Percentiles rank a stretch among this genome's conserved stretches.
Conservation (phyloP, 2,888 invertebrate species). For the Tachina grossa region DNA sequence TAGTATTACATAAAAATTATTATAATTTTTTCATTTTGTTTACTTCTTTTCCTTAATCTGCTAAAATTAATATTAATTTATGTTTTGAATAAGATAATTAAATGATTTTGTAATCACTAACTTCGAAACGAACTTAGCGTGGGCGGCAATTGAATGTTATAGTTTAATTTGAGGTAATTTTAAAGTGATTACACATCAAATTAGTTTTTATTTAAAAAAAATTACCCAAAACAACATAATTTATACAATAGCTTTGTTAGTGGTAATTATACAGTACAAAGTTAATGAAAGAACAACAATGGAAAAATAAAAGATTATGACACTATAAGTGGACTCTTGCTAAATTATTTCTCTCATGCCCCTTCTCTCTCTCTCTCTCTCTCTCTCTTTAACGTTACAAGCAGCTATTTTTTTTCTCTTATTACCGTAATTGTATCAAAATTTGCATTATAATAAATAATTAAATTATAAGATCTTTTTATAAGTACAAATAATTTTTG, state of each 20-base stretch:
- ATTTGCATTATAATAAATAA: neutral
- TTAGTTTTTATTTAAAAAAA: neutral
- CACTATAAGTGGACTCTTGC: too few species aligned
- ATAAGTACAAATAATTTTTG: neutral
- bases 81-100: neutral
- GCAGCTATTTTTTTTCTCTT: neutral
- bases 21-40: neutral
- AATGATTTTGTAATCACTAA: conserved; percentile 15
- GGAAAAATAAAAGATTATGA: too few species aligned
- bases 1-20: neutral
- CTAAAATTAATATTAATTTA: conserved; percentile 2
- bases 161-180: conserved; percentile 35
- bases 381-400: too few species aligned
- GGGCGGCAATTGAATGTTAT: conserved; percentile 18
- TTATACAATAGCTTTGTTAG: conserved; percentile 17
- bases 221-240: neutral
- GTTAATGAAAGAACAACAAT: too few species aligned
- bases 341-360: too few species aligned
- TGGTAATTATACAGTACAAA: neutral
- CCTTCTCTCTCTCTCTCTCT: too few species aligned
- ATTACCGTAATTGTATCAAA: neutral
- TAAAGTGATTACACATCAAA: neutral
- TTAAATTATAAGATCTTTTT: neutral
- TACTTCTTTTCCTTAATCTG: neutral
- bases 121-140: neutral